Base-by-base conservation (phyloP, 1,140 invertebrate species). In the Bactericera cockerelli region DNA sequence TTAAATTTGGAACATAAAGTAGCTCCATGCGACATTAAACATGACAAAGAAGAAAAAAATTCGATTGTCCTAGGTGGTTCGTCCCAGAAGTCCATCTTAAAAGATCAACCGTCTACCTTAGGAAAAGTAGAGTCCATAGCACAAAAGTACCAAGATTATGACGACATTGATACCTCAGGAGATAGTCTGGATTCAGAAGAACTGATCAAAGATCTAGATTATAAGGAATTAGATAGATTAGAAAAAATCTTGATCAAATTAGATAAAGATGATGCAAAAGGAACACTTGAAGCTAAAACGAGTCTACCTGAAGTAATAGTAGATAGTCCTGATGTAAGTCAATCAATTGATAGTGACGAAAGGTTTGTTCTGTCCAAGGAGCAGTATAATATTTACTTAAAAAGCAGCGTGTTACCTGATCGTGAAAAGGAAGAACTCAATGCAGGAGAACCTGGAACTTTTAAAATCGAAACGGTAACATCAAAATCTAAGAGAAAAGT, bases 401-500 rank as follows among this genome's bases (percentile, higher is more conserved):
- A 31, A 31, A 19, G n/a, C 42, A 19, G 8, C 3, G n/a, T 49
- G 42, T 49, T n/a, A n/a, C n/a, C n/a, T n/a, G 19, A 49, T 49
- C n/a, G n/a, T 3, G 42, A 49, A 49, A 22, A 49, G 6, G n/a
- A n/a, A n/a, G 42, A 49, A 19, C n/a, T 49, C 3, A 22, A 49
- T 49, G 4, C 42, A 8, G 22, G 19, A 4, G 4, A 49, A 49
- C n/a, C n/a, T 10, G 22, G 22, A 10, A 16, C 19, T n/a, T 49
- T 6, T 49, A 49, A 49, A n/a, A 49, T 49, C 19, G 42, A 49
- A n/a, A 49, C 42, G 42, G 22, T 10, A n/a, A 49, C n/a, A n/a
- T 22, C n/a, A 49, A 49, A 49, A 16, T 49, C 19, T n/a, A 49
- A 49, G 22, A 49, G 42, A 49, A 49, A 49, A 49, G 42, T 49